These are phyloP conservation scores for Tylochromis polylepis DNA, from an alignment of 2,113 vertebrate genomes.

Conservation along the genomic window DNA sequence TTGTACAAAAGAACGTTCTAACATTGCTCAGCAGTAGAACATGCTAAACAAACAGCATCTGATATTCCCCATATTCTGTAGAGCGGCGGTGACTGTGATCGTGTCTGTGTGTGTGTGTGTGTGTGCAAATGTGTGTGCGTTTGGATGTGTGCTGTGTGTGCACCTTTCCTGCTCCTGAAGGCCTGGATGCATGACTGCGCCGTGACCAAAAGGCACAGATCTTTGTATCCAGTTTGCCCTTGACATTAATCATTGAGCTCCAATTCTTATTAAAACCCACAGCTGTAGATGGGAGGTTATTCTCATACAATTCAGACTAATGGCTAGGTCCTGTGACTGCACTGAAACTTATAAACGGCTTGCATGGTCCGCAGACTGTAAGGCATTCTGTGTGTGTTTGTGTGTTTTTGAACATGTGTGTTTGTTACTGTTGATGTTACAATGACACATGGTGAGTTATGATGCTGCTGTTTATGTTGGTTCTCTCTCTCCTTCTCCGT, in stretches of 20 bases:
- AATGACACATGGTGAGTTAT: constrained; percentile 8
- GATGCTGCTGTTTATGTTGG: constrained; percentile 44
- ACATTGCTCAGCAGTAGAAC: constrained; percentile 93
- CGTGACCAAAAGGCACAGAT: constrained; percentile 44
- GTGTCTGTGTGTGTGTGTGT: neutral
- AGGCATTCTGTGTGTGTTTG: constrained; percentile 55
- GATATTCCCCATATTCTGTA: constrained; percentile 66
- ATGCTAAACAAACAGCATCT: constrained; percentile 93
- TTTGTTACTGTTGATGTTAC: neutral
- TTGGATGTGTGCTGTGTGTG: constrained; percentile 1
- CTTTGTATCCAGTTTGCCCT: constrained; percentile 26
- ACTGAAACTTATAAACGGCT: constrained; percentile 14
- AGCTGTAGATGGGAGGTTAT: neutral
- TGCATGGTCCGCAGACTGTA: constrained; percentile 46
- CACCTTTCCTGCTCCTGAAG: constrained; percentile 10
- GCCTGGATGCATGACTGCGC: constrained; percentile 18
- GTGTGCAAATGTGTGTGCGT: neutral
- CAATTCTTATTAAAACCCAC: constrained; percentile 3
- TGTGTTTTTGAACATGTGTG: constrained; percentile 3
- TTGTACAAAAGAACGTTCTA: constrained; percentile 94
- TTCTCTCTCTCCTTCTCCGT: neutral
- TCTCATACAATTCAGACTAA: constrained; percentile 24
- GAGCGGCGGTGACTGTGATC: constrained; percentile 20
- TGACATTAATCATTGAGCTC: constrained; percentile 1
- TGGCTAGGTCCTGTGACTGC: constrained; percentile 52